These are phyloP conservation scores for Trididemnum nubilum DNA, from an alignment of 23 tunicate genomes.

Conservation along the genomic window DNA sequence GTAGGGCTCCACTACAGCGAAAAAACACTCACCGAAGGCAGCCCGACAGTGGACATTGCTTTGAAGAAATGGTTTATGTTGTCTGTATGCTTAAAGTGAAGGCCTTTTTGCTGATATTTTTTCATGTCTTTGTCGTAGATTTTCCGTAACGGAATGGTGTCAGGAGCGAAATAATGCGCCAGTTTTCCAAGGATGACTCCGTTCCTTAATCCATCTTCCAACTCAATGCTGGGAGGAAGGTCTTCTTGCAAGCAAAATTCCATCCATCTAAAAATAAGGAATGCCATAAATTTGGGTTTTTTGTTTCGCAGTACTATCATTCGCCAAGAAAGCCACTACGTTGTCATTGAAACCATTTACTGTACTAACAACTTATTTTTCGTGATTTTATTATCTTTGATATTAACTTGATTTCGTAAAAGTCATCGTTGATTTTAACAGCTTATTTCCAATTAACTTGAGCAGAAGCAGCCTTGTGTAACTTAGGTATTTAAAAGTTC, in stretches of 20 bases:
- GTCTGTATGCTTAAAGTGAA: slow-evolving; percentile 98
- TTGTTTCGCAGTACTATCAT: no score
- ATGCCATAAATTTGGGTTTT: no score
- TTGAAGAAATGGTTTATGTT: slow-evolving; percentile 88
- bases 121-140: slow-evolving; percentile 95
- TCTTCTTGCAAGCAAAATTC: slow-evolving; percentile 88
- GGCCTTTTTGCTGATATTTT: slow-evolving; percentile 86
- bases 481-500: no score
- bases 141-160: slow-evolving; percentile 63
- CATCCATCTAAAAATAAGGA: slow-evolving; percentile 78
- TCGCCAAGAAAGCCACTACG: no score
- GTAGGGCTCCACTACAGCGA: no score
- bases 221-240: slow-evolving; percentile 82
- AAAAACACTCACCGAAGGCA: slow-evolving; percentile 73
- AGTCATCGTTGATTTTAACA: no score
- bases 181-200: slow-evolving; percentile 95
- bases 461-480: no score
- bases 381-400: no score
- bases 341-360: no score
- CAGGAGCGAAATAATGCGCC: slow-evolving; percentile 83
- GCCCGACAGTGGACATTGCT: slow-evolving; percentile 87
- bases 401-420: no score
- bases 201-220: slow-evolving; percentile 92
- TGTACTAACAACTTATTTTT: no score
- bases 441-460: no score